Base-by-base conservation (phyloP, 2,113 vertebrate species). In the Lasiurus cinereus region DNA sequence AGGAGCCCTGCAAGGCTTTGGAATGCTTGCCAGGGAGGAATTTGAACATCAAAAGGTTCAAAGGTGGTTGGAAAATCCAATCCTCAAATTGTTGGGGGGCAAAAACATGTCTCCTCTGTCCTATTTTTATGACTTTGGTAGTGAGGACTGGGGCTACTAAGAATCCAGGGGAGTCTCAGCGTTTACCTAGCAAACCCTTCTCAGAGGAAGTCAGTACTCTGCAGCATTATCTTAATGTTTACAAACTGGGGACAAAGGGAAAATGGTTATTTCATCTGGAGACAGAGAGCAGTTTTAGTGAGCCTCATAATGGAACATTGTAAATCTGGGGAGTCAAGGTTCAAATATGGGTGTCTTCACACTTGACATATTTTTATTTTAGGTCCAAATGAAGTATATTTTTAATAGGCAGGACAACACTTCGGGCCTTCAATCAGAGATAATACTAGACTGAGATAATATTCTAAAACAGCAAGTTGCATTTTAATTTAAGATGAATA, bases 1-100 rank as follows among this genome's bases (percentile, higher is more conserved):
- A 97, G 97, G 95, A 97, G 96, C 86, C 94, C 94, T 86, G 94
- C 88, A 86, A 97, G 95, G 76, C 95, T 93, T 46, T 91, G 95
- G 97, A 97, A 96, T 96, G 91, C 90, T 85, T 91, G 83, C 95
- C 88, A 91, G 97, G 16, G 90, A 97, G 96, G 97, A 97, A 97
- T 97, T 93, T 92, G 93, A 94, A 95, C 96, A 97, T 97, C 96
- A 97, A 96, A 97, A 96, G 94, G 91, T 96, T 94, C 94, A 97
- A 97, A 97, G 95, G 97, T 97, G 90, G 46, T 93, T 96, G 92
- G 91, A 96, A 96, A 97, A 97, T 82, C 91, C 96, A 95, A 66
- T 91, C 85, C 83, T 91, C 94, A 96, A 90, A 89, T 94, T 94
- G 91, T 96, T 79, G 14, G 95, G 95, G 91, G 96, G 96, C 79